Base-by-base conservation (phyloP, 2,888 invertebrate genomes). In the Cataglyphis albicans region DNA sequence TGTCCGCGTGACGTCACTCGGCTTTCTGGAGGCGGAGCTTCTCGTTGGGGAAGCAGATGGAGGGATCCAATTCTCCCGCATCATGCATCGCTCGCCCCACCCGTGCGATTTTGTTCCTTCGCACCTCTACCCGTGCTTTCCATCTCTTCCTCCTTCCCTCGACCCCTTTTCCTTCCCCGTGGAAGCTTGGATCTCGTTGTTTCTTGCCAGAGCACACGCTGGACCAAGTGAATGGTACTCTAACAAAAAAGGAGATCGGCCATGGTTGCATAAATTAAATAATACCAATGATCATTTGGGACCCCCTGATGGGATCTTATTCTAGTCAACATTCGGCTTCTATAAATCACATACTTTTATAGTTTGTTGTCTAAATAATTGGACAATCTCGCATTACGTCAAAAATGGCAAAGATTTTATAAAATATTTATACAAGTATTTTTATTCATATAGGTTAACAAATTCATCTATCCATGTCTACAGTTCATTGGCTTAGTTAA, bases 21-120 rank as follows among this genome's bases (percentile, higher is more conserved):
- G 90, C 91, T 91, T 93, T 90, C 93, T 90, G 91, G 93, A 94
- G 94, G 94, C 94, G 94, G 94, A 92, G 94, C 93, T 86, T 92
- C 74, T 84, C 86, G 87, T 86, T 84, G 88, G 86, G 87, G 76
- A 82, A 84, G 86, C 86, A 87, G 89, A 88, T 90, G 86, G 92
- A 90, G 91, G 90, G 93, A 92, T 92, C 92, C 92, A 90, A 90
- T 91, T 91, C 90, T 88, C 86, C 83, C 87, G 85, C 84, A 86
- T 87, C 88, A 82, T 87, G 85, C 80, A 89, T 84, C 89, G 89
- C 82, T 84, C 75, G 90, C 90, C 91, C 90, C 91, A 91, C 91
- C 90, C 89, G 84, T 89, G 86, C 86, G 87, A 90, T 90, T 90
- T 88, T 80, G 86, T 86, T 91, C 87, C 89, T 91, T 91, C 81